phyloP scores from a whole-genome alignment of 2,888 invertebrate species.

The Clistopyga incitator region DNA sequence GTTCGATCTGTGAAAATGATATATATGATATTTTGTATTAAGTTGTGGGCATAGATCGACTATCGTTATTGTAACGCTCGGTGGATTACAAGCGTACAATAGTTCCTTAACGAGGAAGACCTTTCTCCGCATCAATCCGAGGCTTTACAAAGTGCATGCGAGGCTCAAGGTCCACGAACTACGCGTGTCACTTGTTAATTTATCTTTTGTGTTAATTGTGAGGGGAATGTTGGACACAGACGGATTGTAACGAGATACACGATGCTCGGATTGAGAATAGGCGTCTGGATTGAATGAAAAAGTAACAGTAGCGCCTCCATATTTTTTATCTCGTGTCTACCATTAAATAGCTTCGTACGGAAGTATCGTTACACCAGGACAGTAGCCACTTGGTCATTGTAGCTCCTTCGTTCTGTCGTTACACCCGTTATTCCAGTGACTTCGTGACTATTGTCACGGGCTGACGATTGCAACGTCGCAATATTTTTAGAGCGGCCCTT shows the following conservation, averaged over 20 bases:
- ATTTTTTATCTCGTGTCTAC: too few relatives aligned
- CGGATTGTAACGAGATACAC: background rate
- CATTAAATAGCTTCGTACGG: too few relatives aligned
- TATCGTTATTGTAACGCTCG: conserved; percentile 24
- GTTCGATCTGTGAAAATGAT: conserved; percentile 22
- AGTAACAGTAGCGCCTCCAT: too few relatives aligned
- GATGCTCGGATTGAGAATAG: background rate
- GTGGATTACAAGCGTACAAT: conserved; percentile 49
- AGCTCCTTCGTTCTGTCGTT: too few relatives aligned
- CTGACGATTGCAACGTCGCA: too few relatives aligned
- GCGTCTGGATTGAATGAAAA: background rate
- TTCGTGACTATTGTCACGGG: too few relatives aligned
- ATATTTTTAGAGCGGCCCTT: too few relatives aligned
- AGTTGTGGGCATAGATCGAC: conserved; percentile 31
- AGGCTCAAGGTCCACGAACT: conserved; percentile 29
- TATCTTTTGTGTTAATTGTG: background rate
- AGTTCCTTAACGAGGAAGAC: conserved; percentile 57
- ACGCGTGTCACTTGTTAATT: background rate
- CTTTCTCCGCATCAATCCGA: conserved; percentile 47
- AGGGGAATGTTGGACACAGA: background rate
- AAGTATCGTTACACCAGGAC: too few relatives aligned
- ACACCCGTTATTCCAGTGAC: too few relatives aligned
- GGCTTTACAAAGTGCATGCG: conserved; percentile 13
- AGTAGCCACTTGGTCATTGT: too few relatives aligned
- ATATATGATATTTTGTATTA: conserved; percentile 7